Percentiles rank a stretch among this genome's conserved stretches.
Conservation (phyloP, 2,888 invertebrate species). For the Cryptophagus acutangulus region DNA sequence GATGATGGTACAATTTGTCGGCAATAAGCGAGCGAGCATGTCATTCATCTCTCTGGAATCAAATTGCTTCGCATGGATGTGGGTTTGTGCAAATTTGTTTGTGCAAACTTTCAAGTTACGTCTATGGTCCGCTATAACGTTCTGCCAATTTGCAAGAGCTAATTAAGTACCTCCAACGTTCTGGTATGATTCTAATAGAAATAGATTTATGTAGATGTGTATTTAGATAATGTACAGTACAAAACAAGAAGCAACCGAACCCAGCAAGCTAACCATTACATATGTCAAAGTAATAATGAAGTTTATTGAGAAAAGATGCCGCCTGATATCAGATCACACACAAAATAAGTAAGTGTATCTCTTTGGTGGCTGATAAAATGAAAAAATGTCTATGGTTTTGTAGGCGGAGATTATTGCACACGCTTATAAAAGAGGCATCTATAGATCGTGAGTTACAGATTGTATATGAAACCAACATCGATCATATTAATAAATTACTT, state of each 20-base stretch:
- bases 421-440: not conserved
- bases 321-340: not conserved
- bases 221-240: conserved; percentile 16
- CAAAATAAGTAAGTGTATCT: not conserved
- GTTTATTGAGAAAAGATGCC: conserved; percentile 5
- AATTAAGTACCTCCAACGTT: too few relatives aligned
- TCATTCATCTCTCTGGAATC: too few relatives aligned
- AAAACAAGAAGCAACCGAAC: conserved; percentile 17
- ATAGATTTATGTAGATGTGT: conserved; percentile 13
- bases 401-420: conserved; percentile 18
- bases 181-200: too few relatives aligned
- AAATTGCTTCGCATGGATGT: too few relatives aligned
- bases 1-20: too few relatives aligned
- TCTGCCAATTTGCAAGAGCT: too few relatives aligned
- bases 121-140: too few relatives aligned
- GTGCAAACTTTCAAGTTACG: too few relatives aligned
- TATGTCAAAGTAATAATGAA: conserved; percentile 8
- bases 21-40: too few relatives aligned
- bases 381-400: conserved; percentile 10
- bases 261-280: conserved; percentile 5
- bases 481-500: conserved; percentile 19
- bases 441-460: conserved; percentile 16
- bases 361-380: not conserved
- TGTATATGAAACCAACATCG: conserved; percentile 15
- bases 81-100: too few relatives aligned